Evolutionary conservation across 2,797 vertebrate genomes (phyloP), one percentile per base, ranked within the genome.

Genomic region (Poeciliopsis turneri): DNA sequence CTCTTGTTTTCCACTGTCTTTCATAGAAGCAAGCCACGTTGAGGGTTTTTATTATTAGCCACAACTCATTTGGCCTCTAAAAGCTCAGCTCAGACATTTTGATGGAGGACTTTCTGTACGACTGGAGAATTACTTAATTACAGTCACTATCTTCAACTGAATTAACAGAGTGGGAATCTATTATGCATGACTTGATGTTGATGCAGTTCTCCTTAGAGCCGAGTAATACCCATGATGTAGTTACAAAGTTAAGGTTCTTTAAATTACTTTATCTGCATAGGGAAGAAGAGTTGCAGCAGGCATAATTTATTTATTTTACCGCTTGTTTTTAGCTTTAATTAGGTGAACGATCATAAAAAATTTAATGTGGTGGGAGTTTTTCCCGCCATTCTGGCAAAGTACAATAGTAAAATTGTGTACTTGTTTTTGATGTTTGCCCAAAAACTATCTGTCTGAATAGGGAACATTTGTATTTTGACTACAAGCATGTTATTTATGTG

Each of bases 121-220:
- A 83, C 85, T 36, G 55, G 59, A 76, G 84, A 84, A 89, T 82
- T 79, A 90, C 88, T 94, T 92, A 87, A 94, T 94, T 93, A 92
- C 88, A 88, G 80, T 84, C 61, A 55, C 78, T 84, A 81, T 90
- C 85, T 91, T 84, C 57, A 85, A 87, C 77, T 87, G 86, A 89
- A 89, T 89, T 83, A 88, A 83, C 84, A 80, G 85, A 79, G 69
- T 86, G 82, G 57, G 70, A 81, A 88, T 90, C 78, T 81, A 92
- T 94, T 89, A 92, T 92, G 86, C 83, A 93, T 88, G 88, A 70
- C 78, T 86, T 69, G 33, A 79, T 75, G 84, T 83, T 80, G 79
- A 78, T 25, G 15, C 80, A 74, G 2, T 59, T 68, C 51, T 84
- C 87, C 80, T 86, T 89, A 89, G 82, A 87, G 77, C 43, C 18